Percentiles rank a stretch among this genome's conserved stretches.
phyloP scores from a whole-genome alignment of 2,113 vertebrate genomes.

The Pterophyllum scalare region DNA sequence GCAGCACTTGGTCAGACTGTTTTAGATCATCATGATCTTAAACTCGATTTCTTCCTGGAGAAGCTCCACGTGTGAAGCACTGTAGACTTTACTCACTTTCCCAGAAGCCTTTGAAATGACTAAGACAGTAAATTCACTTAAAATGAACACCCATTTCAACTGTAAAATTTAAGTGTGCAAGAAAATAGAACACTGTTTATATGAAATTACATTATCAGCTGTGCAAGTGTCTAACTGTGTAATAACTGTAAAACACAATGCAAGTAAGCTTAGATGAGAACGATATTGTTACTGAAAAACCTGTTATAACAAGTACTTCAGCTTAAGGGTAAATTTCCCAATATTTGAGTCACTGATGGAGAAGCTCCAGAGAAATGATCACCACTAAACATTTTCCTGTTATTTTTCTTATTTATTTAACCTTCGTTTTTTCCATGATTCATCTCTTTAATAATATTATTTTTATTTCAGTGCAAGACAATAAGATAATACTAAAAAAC shows the following conservation, averaged over 20 bases:
- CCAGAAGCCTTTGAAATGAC: background rate
- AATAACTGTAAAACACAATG: background rate
- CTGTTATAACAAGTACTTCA: background rate
- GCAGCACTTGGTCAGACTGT: background rate
- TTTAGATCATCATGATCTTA: background rate
- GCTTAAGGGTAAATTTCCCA: background rate
- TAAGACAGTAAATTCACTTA: background rate
- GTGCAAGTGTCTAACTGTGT: background rate
- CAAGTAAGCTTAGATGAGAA: background rate
- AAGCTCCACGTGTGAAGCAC: background rate
- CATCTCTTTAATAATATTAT: background rate
- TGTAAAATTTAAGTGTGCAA: background rate
- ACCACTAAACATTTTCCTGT: background rate
- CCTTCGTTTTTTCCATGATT: background rate
- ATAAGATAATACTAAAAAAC: background rate
- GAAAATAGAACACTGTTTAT: background rate
- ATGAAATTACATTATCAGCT: background rate
- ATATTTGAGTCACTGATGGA: background rate
- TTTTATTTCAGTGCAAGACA: background rate
- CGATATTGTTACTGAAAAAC: background rate
- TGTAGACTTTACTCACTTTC: background rate
- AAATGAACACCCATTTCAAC: accelerated
- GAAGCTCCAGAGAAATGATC: background rate
- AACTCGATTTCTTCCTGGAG: background rate
- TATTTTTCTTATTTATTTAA: background rate